These are phyloP conservation scores for Squalus acanthias DNA, from an alignment of 2,797 vertebrate species.

Conservation along the genomic window DNA sequence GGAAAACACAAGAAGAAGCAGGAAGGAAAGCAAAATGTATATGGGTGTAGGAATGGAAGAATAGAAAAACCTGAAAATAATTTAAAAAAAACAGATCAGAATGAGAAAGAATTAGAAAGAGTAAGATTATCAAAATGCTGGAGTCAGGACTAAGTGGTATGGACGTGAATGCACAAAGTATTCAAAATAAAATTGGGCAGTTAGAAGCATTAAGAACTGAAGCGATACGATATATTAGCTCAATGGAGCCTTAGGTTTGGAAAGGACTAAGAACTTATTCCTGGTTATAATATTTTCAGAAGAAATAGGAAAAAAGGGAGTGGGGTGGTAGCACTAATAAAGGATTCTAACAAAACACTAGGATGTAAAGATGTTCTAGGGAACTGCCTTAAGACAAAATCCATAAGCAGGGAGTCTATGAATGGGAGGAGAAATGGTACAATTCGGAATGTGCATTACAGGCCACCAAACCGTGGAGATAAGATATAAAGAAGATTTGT, in stretches of 20 bases:
- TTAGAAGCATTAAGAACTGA: background rate
- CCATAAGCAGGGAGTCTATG: background rate
- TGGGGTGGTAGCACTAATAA: too few species aligned
- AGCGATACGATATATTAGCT: background rate
- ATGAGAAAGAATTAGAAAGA: background rate
- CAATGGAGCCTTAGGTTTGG: background rate
- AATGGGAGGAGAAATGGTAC: background rate
- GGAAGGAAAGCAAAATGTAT: background rate
- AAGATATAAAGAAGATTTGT: background rate
- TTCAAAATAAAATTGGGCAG: background rate
- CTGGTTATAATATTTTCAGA: background rate
- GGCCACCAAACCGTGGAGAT: background rate
- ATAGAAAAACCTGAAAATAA: background rate
- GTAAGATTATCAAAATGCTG: background rate
- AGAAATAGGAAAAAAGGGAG: background rate
- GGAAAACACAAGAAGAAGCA: background rate
- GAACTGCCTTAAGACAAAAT: background rate
- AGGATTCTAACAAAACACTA: background rate
- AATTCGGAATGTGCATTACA: background rate
- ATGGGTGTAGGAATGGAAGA: background rate
- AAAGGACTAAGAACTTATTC: background rate
- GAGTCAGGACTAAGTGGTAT: background rate
- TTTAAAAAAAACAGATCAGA: background rate
- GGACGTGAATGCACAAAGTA: background rate
- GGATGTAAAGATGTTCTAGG: background rate